Evolutionary conservation across 2,113 vertebrate species (phyloP).

Genomic region (Gymnorhina tibicen): DNA sequence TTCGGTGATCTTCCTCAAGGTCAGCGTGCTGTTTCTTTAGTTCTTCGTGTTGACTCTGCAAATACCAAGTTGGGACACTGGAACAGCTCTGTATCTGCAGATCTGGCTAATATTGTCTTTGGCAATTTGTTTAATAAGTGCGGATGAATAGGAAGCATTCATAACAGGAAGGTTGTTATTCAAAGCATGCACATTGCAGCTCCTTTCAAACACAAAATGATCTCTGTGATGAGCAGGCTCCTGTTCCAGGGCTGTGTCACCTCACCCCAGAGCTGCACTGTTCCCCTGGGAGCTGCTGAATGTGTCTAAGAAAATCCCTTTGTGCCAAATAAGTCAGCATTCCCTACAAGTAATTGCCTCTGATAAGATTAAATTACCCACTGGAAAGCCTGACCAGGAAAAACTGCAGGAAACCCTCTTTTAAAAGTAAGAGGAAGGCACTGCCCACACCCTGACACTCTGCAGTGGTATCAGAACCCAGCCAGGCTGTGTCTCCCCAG

Average conservation of each 20-base stretch:
- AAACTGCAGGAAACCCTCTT: background rate
- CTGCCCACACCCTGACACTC: rapidly evolving
- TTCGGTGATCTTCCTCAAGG: conserved; percentile 87
- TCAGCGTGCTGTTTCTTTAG: conserved; percentile 90
- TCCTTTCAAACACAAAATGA: background rate
- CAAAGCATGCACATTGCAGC: background rate
- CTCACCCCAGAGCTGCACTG: background rate
- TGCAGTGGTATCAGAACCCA: background rate
- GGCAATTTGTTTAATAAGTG: conserved; percentile 15
- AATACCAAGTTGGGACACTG: conserved; percentile 18
- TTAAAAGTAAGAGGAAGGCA: background rate
- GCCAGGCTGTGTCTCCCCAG: rapidly evolving
- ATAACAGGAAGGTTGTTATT: conserved; percentile 29
- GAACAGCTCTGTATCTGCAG: background rate
- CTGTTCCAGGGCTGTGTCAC: background rate
- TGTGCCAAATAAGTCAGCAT: background rate
- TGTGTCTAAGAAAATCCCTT: background rate
- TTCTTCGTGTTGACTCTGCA: conserved; percentile 93
- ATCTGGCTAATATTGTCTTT: conserved; percentile 28
- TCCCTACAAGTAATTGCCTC: background rate
- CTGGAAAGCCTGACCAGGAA: background rate
- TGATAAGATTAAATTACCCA: background rate
- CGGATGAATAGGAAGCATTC: conserved; percentile 31
- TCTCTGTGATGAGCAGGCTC: background rate
- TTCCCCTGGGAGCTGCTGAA: background rate